Evolutionary conservation across 1,140 invertebrate genomes (phyloP).

Genomic region (Onthophagus taurus): DNA sequence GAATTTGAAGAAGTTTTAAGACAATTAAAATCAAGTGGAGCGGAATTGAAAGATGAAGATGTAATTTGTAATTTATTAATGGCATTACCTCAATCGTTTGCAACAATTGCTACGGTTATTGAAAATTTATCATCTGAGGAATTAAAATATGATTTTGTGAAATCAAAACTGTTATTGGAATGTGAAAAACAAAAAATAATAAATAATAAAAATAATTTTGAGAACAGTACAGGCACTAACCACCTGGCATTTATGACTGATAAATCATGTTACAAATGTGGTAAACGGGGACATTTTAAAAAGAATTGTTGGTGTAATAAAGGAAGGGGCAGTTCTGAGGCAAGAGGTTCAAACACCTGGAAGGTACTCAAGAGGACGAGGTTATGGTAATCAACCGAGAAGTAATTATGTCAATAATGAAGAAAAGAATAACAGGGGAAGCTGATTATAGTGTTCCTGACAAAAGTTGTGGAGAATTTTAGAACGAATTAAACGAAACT

Average conservation of each 20-base stretch:
- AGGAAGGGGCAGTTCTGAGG: not conserved
- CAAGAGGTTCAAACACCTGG: not conserved
- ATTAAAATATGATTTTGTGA: conserved; percentile 10
- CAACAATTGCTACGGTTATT: conserved; percentile 16
- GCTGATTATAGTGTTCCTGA: too few relatives aligned
- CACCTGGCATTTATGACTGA: not conserved
- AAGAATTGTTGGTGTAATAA: conserved; percentile 5
- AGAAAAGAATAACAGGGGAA: conserved; percentile 3
- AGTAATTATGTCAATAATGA: conserved; percentile 1
- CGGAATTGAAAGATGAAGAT: conserved; percentile 16
- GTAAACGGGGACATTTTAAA: conserved; percentile 10
- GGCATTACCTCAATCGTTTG: conserved; percentile 17
- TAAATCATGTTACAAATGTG: conserved; percentile 11
- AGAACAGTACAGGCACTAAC: not conserved
- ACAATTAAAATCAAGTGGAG: conserved; percentile 15
- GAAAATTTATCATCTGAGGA: conserved; percentile 15
- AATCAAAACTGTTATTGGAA: conserved; percentile 8
- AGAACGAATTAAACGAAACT: too few relatives aligned
- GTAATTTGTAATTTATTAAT: conserved; percentile 16
- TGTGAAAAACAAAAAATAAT: conserved; percentile 15
- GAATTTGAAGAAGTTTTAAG: conserved; percentile 19
- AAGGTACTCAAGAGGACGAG: not conserved
- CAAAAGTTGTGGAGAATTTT: too few relatives aligned
- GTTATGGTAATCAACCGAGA: conserved; percentile 6
- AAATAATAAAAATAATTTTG: conserved; percentile 1